These are phyloP conservation scores for Montipora capitata DNA, from an alignment of 92 coral and sea anemone species.

Conservation along the genomic window DNA sequence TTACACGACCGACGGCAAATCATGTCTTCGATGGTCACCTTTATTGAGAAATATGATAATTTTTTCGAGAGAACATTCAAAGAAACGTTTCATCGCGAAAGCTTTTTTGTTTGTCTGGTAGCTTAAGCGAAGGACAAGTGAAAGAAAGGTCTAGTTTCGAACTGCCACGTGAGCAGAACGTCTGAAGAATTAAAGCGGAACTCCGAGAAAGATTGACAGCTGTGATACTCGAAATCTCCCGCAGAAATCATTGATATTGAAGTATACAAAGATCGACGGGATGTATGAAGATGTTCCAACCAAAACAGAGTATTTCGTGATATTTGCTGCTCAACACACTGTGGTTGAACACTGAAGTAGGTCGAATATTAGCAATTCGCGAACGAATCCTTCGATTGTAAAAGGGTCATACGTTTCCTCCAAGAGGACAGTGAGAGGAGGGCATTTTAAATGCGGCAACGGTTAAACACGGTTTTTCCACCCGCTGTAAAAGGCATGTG, in stretches of 20 bases:
- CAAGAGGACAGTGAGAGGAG: neutral
- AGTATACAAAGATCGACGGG: conserved; percentile 21
- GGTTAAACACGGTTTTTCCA: conserved; percentile 43
- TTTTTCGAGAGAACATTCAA: conserved; percentile 10
- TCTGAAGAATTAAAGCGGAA: neutral
- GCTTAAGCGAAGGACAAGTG: neutral
- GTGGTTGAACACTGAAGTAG: neutral
- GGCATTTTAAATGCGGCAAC: conserved; percentile 16
- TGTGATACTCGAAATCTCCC: conserved; percentile 53
- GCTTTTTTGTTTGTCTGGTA: neutral
- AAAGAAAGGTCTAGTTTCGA: too few species aligned
- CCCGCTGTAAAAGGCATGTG: conserved; percentile 59
- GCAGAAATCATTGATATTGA: conserved; percentile 57
- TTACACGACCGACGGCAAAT: conserved; percentile 21
- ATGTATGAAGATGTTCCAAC: conserved; percentile 30
- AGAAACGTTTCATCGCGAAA: too few species aligned
- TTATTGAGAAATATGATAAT: conserved; percentile 13
- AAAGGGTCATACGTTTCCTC: neutral
- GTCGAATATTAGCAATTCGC: neutral
- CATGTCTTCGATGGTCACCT: conserved; percentile 12
- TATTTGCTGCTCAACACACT: neutral
- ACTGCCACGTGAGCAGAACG: neutral
- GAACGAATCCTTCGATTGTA: too few species aligned
- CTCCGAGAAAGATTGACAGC: conserved; percentile 39
- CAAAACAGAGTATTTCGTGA: conserved; percentile 30